These are phyloP conservation scores for Austrofundulus limnaeus DNA, from an alignment of 2,113 vertebrate species.

Conservation along the genomic window DNA sequence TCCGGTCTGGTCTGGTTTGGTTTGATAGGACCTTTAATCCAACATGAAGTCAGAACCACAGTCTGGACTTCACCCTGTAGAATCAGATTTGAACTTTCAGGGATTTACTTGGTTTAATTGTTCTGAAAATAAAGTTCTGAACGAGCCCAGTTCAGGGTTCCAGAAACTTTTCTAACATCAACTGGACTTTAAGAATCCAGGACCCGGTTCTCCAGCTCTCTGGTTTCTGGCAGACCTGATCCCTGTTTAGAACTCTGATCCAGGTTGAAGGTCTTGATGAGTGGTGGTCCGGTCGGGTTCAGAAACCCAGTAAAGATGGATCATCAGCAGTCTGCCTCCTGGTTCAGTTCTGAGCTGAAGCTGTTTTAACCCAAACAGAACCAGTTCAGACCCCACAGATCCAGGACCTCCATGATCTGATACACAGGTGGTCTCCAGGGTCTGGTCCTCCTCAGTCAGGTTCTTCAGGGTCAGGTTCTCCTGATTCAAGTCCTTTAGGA, in stretches of 20 bases:
- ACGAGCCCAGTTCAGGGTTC: too few relatives aligned
- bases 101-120: too few relatives aligned
- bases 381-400: neutral
- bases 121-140: too few relatives aligned
- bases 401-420: constrained; percentile 2
- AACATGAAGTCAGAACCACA: neutral
- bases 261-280: constrained; percentile 8
- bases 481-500: too few relatives aligned
- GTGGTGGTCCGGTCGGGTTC: constrained; percentile 64
- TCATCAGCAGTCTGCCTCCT: too few relatives aligned
- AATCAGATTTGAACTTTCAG: too few relatives aligned
- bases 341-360: neutral
- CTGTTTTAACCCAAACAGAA: neutral
- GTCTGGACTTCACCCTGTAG: too few relatives aligned
- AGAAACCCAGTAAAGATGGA: constrained; percentile 16
- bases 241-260: neutral
- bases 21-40: constrained; percentile 1
- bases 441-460: too few relatives aligned
- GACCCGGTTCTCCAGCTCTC: neutral
- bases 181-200: neutral
- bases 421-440: too few relatives aligned
- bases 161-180: too few relatives aligned
- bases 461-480: too few relatives aligned
- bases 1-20: constrained; percentile 18
- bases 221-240: neutral